Percentiles rank a stretch among this genome's conserved stretches.
These are phyloP conservation scores for Volucella inflata DNA, from an alignment of 2,888 invertebrate genomes.

Conservation along the genomic window DNA sequence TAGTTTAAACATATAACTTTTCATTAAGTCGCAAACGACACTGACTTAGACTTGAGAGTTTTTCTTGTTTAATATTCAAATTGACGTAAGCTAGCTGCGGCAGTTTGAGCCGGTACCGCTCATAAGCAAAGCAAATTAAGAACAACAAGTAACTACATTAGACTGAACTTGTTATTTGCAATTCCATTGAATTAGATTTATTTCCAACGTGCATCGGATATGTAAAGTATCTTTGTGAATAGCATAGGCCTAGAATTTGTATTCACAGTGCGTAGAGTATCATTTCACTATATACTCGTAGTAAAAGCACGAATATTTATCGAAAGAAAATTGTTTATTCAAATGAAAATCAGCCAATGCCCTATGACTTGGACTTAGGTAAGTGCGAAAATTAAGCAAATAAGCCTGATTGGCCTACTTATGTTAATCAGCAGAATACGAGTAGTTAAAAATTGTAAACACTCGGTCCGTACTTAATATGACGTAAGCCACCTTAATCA, in stretches of 20 bases:
- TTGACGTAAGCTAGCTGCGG: conserved; percentile 20
- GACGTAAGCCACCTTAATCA: too few relatives aligned
- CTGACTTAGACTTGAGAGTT: neutral
- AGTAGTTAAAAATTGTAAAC: too few relatives aligned
- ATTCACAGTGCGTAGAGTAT: too few relatives aligned
- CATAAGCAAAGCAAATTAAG: conserved; percentile 34
- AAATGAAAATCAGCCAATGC: too few relatives aligned
- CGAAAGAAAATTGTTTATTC: too few relatives aligned
- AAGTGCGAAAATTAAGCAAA: too few relatives aligned
- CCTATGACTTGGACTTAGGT: too few relatives aligned
- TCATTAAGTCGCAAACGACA: neutral
- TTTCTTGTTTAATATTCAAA: conserved; percentile 6
- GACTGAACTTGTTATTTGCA: conserved; percentile 37
- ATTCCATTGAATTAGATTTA: conserved; percentile 11
- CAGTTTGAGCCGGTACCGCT: neutral
- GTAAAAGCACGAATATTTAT: too few relatives aligned
- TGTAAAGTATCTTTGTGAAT: neutral
- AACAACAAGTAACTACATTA: conserved; percentile 18
- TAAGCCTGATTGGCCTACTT: too few relatives aligned
- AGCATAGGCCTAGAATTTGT: neutral
- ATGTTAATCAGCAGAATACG: too few relatives aligned
- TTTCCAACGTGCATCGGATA: neutral
- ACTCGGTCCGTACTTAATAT: too few relatives aligned
- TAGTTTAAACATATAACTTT: neutral
- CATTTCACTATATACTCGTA: too few relatives aligned